Conservation (phyloP, 2,888 invertebrate species). For the Therioaphis trifolii region DNA sequence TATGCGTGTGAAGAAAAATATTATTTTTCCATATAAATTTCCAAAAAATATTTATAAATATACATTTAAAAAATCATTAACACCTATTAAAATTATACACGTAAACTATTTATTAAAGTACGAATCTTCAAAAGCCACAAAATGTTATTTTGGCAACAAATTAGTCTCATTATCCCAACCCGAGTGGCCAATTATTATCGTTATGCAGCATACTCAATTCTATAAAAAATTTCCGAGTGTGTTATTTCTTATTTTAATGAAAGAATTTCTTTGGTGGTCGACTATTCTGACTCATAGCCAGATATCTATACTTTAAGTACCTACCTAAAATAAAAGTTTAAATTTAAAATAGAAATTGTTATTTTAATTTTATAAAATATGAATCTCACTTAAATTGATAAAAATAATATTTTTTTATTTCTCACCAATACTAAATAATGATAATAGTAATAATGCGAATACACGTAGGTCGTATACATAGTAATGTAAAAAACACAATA, state of each 20-base stretch:
- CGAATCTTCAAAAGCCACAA: slow-evolving; percentile 22
- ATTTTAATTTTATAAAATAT: slow-evolving; percentile 8
- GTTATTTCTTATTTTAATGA: slow-evolving; percentile 41
- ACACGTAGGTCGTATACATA: no score
- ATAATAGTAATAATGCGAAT: no score
- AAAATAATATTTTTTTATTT: background rate
- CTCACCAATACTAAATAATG: no score
- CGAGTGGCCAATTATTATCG: slow-evolving; percentile 15
- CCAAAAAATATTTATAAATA: background rate
- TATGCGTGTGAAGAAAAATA: no score
- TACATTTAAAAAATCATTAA: background rate
- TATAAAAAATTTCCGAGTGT: slow-evolving; percentile 15
- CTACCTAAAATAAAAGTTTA: background rate
- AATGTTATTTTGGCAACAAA: slow-evolving; percentile 45
- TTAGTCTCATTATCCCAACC: slow-evolving; percentile 24
- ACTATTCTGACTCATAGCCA: slow-evolving; percentile 53
- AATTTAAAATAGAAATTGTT: slow-evolving; percentile 31
- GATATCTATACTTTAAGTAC: background rate
- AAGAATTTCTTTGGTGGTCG: slow-evolving; percentile 4
- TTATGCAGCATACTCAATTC: background rate
- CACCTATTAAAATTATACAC: background rate
- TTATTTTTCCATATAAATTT: background rate
- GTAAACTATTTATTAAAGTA: background rate
- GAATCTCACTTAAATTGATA: background rate
- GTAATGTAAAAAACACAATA: no score